Percentiles rank a stretch among this genome's conserved stretches.
phyloP scores from a whole-genome alignment of 2,888 invertebrate species.

The Leucozona laternaria region DNA sequence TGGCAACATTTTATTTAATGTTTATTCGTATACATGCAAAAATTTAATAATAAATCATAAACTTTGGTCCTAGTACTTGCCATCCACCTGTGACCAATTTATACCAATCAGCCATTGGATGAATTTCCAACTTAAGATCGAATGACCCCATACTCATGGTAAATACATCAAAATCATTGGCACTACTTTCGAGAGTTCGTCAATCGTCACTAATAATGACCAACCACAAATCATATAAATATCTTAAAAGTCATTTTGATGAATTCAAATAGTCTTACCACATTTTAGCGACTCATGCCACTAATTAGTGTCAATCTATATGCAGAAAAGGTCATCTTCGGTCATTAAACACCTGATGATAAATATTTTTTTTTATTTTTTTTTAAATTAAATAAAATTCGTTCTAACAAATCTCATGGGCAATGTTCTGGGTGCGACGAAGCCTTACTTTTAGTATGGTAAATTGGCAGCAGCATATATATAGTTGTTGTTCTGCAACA shows the following conservation, averaged over 20 bases:
- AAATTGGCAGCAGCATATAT: background rate
- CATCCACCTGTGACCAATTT: background rate
- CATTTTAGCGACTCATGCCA: background rate
- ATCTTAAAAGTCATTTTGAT: background rate
- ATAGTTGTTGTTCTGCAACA: background rate
- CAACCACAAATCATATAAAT: background rate
- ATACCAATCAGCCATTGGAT: background rate
- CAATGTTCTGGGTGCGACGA: conserved; percentile 23
- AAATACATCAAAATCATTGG: background rate
- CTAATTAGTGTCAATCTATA: conserved; percentile 46
- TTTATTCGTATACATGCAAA: too few species aligned
- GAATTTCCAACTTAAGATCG: background rate
- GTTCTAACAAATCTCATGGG: background rate
- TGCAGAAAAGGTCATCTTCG: conserved; percentile 35
- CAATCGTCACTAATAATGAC: conserved; percentile 8
- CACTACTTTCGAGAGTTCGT: background rate
- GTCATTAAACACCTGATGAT: conserved; percentile 65
- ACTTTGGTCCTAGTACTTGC: too few species aligned
- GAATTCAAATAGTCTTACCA: conserved; percentile 11
- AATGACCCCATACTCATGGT: background rate
- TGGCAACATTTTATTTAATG: too few species aligned
- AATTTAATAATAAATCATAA: too few species aligned
- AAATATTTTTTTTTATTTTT: conserved; percentile 22
- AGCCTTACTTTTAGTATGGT: background rate
- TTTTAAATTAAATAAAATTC: conserved; percentile 2